Conservation (phyloP, 1,140 invertebrate genomes). For the Drosophila ficusphila region DNA sequence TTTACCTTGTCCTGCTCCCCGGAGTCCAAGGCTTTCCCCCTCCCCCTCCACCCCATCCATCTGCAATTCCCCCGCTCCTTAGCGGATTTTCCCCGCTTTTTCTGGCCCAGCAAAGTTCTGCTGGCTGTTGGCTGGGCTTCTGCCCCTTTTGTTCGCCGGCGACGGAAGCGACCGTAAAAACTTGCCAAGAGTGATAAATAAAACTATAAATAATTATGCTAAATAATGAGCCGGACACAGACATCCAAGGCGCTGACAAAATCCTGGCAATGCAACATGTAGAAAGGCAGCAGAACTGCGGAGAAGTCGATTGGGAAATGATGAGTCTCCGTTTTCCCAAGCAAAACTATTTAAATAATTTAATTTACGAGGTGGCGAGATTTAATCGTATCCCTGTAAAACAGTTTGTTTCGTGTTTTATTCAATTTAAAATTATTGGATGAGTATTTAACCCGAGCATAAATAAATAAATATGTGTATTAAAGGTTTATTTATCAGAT, state of each 20-base stretch:
- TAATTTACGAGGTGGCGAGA: too few relatives aligned
- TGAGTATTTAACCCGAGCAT: too few relatives aligned
- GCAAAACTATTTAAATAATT: too few relatives aligned
- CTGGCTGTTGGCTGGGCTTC: neutral
- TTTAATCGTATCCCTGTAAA: too few relatives aligned
- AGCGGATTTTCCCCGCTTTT: slow-evolving; percentile 1
- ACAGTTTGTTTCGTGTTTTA: too few relatives aligned
- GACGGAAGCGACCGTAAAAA: slow-evolving; percentile 28
- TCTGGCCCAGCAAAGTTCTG: slow-evolving; percentile 1
- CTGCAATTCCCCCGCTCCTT: neutral
- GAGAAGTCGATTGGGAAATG: neutral
- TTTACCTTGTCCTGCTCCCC: slow-evolving; percentile 22
- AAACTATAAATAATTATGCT: slow-evolving; percentile 68
- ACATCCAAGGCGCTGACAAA: neutral
- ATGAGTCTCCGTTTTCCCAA: too few relatives aligned
- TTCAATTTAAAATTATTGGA: too few relatives aligned
- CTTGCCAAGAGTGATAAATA: slow-evolving; percentile 53
- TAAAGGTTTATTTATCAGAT: too few relatives aligned
- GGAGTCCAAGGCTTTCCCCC: too few relatives aligned
- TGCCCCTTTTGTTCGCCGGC: neutral
- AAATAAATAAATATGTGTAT: too few relatives aligned
- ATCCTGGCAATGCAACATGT: neutral
- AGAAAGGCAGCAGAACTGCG: too few relatives aligned
- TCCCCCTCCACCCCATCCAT: neutral
- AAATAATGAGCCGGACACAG: slow-evolving; percentile 47